Conservation (phyloP, 1,140 invertebrate species). For the Agrilus planipennis region DNA sequence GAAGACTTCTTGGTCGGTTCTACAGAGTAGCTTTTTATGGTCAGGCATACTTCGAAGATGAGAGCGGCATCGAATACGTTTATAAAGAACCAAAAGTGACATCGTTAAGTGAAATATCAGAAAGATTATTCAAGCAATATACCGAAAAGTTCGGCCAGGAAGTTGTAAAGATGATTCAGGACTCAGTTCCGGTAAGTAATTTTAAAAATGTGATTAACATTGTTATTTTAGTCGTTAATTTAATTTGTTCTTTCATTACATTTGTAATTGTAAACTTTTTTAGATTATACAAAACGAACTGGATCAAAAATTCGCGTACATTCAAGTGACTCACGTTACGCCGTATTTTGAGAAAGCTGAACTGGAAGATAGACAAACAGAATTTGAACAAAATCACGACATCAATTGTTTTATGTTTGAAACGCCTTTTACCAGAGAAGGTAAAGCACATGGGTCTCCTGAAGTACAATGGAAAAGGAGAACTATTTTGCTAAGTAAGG, state of each 20-base stretch:
- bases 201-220: too few relatives aligned
- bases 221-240: too few relatives aligned
- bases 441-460: slow-evolving; percentile 63
- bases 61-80: slow-evolving; percentile 82
- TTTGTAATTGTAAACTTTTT: slow-evolving; percentile 14
- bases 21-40: slow-evolving; percentile 80
- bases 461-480: slow-evolving; percentile 81
- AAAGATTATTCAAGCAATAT: slow-evolving; percentile 65
- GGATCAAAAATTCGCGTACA: slow-evolving; percentile 75
- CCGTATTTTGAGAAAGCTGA: slow-evolving; percentile 66
- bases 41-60: slow-evolving; percentile 80
- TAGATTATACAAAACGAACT: slow-evolving; percentile 65
- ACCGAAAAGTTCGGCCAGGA: slow-evolving; percentile 77
- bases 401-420: slow-evolving; percentile 82
- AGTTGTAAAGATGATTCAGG: slow-evolving; percentile 82
- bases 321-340: slow-evolving; percentile 81
- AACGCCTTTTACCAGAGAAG: slow-evolving; percentile 81
- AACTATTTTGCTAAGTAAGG: slow-evolving; percentile 68
- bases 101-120: slow-evolving; percentile 84
- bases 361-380: slow-evolving; percentile 51
- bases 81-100: slow-evolving; percentile 95
- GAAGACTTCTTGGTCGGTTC: slow-evolving; percentile 77
- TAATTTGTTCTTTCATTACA: not conserved
- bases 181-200: slow-evolving; percentile 67
- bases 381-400: slow-evolving; percentile 82